phyloP scores from a whole-genome alignment of 2,113 vertebrate species.

The Leucosticte australis region DNA sequence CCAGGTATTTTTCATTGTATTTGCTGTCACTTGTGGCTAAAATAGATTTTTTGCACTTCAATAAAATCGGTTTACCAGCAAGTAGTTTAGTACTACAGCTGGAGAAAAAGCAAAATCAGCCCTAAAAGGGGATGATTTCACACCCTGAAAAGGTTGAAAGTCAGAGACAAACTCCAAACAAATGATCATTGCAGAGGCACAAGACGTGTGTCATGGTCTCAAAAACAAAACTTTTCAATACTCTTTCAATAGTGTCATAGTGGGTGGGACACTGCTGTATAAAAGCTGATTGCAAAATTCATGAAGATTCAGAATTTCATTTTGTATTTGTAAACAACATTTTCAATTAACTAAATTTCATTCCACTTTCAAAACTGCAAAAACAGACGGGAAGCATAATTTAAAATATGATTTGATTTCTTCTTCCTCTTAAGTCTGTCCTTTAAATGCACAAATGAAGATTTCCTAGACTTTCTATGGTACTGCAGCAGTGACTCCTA shows the following conservation, averaged over 20 bases:
- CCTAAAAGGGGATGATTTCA: not conserved
- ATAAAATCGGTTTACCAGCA: not conserved
- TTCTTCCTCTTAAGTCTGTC: not conserved
- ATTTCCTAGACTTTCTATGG: not conserved
- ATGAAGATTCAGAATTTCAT: not conserved
- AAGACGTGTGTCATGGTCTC: not conserved
- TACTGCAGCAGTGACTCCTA: not conserved
- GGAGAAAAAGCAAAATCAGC: not conserved
- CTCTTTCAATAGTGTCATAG: not conserved
- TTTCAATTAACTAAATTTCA: not conserved
- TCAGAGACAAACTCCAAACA: not conserved
- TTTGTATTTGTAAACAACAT: not conserved
- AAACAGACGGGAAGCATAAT: not conserved
- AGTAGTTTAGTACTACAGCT: not conserved
- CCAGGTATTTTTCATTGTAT: not conserved
- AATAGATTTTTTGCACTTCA: not conserved
- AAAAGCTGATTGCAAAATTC: not conserved
- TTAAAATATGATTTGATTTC: not conserved
- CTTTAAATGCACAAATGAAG: not conserved
- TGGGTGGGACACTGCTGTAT: not conserved
- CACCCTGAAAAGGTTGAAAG: not conserved
- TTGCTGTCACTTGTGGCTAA: not conserved
- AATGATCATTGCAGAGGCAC: not conserved
- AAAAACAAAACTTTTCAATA: not conserved
- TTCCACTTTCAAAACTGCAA: not conserved